Base-by-base conservation (phyloP, 1,140 invertebrate genomes). In the Probaryconus sp. region DNA sequence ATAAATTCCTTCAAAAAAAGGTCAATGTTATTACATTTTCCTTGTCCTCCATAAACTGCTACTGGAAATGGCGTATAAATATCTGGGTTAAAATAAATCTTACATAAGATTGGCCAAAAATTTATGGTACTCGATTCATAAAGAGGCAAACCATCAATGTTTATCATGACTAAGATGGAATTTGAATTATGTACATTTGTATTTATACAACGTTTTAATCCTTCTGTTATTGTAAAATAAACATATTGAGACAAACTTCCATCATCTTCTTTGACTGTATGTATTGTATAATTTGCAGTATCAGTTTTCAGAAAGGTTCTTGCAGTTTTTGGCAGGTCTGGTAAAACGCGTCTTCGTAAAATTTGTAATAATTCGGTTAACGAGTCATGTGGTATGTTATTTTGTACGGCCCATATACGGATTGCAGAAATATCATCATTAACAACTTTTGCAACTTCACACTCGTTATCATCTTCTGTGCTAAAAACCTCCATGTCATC, bases 91-190 rank as follows among this genome's bases (percentile, higher is more conserved):
- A 16, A 55, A 6, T 42, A 45, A 1, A 75, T 45, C 38, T 55
- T 68, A 11, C 64, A 42, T 2, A 63, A 33, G 13, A 75, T 69
- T 7, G 65, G 64, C 56, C 71, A 75, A 33, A 75, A 68, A 30
- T 61, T 31, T 16, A 28, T 35, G 13, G n/a, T 21, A 28, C 51
- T 56, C 1, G 64, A 75, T 7, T 20, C 14, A 37, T 24, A 56
- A 18, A 69, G 10, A 14, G 48, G 50, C 5, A 75, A 3, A 7
- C 64, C 71, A 30, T 69, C 56, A 30, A 69, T 33, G 33, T 69
- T 56, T 16, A 65, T 58, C 42, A 61, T 53, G 5, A 74, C 10
- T 2, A 33, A 40, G 11, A 56, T 47, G 7, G 47, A 17, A 18
- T 20, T 50, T 3, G 60, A 14, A 18, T 11, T 17, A 37, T 74